phyloP scores from a whole-genome alignment of 2,797 vertebrate species.

The Lophius americanus region DNA sequence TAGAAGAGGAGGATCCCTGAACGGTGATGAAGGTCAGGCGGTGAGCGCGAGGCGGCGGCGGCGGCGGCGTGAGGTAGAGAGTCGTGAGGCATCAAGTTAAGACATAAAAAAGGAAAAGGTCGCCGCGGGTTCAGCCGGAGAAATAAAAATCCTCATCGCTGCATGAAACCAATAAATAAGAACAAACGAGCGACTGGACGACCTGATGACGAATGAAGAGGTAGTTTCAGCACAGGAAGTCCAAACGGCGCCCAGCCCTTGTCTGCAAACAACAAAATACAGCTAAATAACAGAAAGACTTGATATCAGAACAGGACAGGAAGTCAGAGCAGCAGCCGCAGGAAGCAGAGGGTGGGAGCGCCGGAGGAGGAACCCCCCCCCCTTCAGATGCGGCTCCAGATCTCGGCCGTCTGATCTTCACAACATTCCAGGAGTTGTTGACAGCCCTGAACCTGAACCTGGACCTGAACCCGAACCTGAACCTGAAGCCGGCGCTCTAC shows the following conservation, averaged over 20 bases:
- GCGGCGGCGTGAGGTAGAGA: slow-evolving; percentile 57
- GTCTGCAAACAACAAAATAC: slow-evolving; percentile 79
- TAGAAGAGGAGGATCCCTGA: slow-evolving; percentile 31
- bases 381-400: slow-evolving; percentile 50
- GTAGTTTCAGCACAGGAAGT: slow-evolving; percentile 93
- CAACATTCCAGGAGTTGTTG: slow-evolving; percentile 47
- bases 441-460: slow-evolving; percentile 30
- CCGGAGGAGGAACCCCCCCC: slow-evolving; percentile 17
- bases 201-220: slow-evolving; percentile 90
- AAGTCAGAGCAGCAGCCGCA: slow-evolving; percentile 37
- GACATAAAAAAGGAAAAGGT: slow-evolving; percentile 4
- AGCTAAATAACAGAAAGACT: slow-evolving; percentile 69
- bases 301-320: slow-evolving; percentile 40
- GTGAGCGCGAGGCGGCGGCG: slow-evolving; percentile 53
- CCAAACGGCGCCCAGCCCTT: slow-evolving; percentile 83
- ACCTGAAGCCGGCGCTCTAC: not conserved
- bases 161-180: slow-evolving; percentile 84
- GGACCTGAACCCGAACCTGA: slow-evolving; percentile 37
- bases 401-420: slow-evolving; percentile 38
- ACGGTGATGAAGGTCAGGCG: slow-evolving; percentile 12
- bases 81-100: slow-evolving; percentile 39
- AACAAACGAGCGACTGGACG: slow-evolving; percentile 81
- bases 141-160: slow-evolving; percentile 47
- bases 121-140: slow-evolving; percentile 26
- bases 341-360: not conserved